Conservation (phyloP, 53 echinoderm and acorn worm genomes). For the Apostichopus leukothele region DNA sequence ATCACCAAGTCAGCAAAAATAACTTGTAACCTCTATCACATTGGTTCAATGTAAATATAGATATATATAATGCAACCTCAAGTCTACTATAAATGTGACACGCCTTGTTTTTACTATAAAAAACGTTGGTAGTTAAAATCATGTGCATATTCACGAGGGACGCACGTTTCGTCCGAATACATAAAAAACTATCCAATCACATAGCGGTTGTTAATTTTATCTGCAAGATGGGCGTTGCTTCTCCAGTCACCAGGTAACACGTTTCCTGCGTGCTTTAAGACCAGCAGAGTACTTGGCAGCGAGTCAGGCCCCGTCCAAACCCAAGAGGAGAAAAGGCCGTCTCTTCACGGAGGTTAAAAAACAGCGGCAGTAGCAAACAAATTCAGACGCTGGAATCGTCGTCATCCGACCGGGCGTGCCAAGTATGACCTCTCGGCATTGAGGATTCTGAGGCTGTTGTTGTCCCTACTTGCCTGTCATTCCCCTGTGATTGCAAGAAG, state of each 20-base stretch:
- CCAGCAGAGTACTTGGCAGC: neutral
- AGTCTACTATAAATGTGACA: too few species aligned
- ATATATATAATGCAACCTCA: too few species aligned
- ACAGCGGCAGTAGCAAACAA: neutral
- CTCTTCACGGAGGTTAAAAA: neutral
- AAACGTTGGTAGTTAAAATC: too few species aligned
- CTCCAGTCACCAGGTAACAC: neutral
- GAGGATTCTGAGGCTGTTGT: neutral
- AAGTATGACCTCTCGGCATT: conserved; percentile 6
- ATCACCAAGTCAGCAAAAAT: too few species aligned
- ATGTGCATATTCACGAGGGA: too few species aligned
- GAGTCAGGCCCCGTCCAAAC: neutral
- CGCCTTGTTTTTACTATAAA: too few species aligned
- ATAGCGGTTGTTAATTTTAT: too few species aligned
- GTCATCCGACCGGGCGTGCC: conserved; percentile 18
- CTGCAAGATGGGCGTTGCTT: neutral
- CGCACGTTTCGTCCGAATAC: too few species aligned
- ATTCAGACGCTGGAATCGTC: conserved; percentile 21
- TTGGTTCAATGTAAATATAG: too few species aligned
- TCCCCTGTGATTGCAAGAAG: neutral
- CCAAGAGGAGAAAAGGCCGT: neutral
- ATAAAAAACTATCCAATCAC: too few species aligned
- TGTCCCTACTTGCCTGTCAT: conserved; percentile 2
- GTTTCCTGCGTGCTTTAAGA: neutral
- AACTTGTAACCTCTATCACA: too few species aligned